Percentiles rank a stretch among this genome's conserved stretches.
phyloP scores from a whole-genome alignment of 1,140 invertebrate species.

The Argopecten irradians region DNA sequence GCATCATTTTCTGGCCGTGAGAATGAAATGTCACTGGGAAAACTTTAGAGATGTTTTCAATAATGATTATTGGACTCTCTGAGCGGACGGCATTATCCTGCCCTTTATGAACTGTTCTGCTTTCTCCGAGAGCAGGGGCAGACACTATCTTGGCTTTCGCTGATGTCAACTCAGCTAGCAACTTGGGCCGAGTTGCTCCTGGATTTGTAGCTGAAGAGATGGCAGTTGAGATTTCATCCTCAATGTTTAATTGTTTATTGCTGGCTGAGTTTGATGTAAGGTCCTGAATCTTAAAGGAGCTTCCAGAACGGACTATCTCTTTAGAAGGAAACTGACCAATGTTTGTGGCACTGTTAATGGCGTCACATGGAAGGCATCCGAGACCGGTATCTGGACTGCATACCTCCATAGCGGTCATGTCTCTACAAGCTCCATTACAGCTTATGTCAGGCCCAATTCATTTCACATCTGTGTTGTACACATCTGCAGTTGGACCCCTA shows the following conservation, averaged over 20 bases:
- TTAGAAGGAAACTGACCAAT: background rate
- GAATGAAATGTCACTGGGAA: conserved; percentile 24
- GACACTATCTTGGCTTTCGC: background rate
- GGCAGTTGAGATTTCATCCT: background rate
- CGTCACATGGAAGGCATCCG: background rate
- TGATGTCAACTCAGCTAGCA: background rate
- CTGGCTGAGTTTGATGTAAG: background rate
- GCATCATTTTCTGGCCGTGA: background rate
- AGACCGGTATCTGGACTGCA: background rate
- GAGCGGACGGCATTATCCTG: background rate
- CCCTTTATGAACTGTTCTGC: background rate
- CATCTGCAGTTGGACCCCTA: background rate
- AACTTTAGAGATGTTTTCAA: conserved; percentile 43
- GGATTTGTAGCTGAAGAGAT: background rate
- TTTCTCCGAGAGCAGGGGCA: background rate
- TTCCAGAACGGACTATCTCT: background rate
- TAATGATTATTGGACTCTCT: conserved; percentile 41
- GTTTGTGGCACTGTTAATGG: background rate
- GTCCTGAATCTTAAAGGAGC: background rate
- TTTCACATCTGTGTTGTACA: background rate
- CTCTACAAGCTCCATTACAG: background rate
- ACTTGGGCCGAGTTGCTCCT: background rate
- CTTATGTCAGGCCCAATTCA: background rate
- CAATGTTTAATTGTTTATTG: background rate
- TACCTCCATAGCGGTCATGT: background rate